phyloP scores from a whole-genome alignment of 2,113 vertebrate species.

The Microtus richardsoni region DNA sequence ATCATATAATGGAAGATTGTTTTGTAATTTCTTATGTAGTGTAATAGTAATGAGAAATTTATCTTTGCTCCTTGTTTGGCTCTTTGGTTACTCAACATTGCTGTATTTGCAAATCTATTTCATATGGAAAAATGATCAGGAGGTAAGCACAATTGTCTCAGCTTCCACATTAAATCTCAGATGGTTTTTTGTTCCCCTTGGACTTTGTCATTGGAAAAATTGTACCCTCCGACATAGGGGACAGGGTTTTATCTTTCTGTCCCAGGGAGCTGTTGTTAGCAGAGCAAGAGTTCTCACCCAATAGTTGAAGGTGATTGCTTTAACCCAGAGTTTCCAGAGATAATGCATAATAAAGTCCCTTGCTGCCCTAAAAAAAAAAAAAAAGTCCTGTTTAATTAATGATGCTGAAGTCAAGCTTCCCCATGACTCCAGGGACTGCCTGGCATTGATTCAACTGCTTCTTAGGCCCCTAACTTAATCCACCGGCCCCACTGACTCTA shows the following conservation, averaged over 20 bases:
- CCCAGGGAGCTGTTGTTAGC: neutral
- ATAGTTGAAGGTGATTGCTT: slow-evolving; percentile 31
- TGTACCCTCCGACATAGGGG: neutral
- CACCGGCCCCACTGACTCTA: neutral
- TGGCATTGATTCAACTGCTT: neutral
- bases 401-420: neutral
- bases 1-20: neutral
- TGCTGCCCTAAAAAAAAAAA: neutral
- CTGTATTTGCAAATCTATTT: neutral
- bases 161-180: neutral
- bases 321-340: slow-evolving; percentile 42
- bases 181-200: neutral
- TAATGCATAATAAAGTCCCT: slow-evolving; percentile 41
- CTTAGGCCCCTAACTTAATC: neutral
- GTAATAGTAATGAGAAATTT: neutral
- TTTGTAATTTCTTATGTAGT: slow-evolving; percentile 20
- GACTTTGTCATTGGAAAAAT: slow-evolving; percentile 27
- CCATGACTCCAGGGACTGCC: neutral
- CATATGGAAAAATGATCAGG: slow-evolving; percentile 9
- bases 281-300: neutral
- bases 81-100: neutral
- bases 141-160: neutral
- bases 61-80: slow-evolving; percentile 2
- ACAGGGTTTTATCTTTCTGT: neutral
- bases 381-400: slow-evolving; percentile 32